Conservation (phyloP, 2,888 invertebrate genomes). For the Cepaea hortensis region DNA sequence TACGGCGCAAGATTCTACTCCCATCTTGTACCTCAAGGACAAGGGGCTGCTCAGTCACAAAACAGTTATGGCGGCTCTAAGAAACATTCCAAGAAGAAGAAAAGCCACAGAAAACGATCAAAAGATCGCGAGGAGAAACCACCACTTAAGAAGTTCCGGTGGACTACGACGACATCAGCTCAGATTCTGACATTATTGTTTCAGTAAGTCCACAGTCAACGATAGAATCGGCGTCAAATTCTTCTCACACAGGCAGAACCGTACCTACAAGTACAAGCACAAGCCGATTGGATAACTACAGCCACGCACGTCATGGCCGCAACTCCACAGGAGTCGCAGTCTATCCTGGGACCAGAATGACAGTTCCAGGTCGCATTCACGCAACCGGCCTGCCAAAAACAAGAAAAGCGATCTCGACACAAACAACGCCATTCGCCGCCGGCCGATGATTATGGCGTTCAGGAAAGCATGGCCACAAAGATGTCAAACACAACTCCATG, state of each 20-base stretch:
- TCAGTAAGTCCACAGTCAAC: conserved; percentile 48
- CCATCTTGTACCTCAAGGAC: conserved; percentile 61
- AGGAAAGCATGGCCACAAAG: not conserved
- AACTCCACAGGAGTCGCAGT: conserved; percentile 59
- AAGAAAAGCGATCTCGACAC: conserved; percentile 56
- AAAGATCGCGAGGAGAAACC: conserved; percentile 45
- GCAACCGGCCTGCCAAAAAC: conserved; percentile 49
- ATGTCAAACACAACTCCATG: conserved; percentile 9
- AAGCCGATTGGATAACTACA: not conserved
- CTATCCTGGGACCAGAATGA: conserved; percentile 62
- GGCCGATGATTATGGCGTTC: conserved; percentile 30
- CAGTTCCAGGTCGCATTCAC: conserved; percentile 55
- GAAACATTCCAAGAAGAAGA: conserved; percentile 58
- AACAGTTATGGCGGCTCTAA: conserved; percentile 57
- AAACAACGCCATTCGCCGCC: conserved; percentile 48
- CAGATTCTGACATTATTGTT: conserved; percentile 67
- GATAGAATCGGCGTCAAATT: conserved; percentile 46
- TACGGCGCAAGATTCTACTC: conserved; percentile 70
- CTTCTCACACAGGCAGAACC: not conserved
- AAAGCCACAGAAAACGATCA: conserved; percentile 43
- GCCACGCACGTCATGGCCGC: not conserved
- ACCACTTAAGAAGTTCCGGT: conserved; percentile 60
- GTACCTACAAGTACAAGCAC: conserved; percentile 29
- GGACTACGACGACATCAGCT: conserved; percentile 70
- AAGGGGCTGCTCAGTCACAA: conserved; percentile 37